Evolutionary conservation across 1,140 invertebrate genomes (phyloP), one percentile per base, ranked within the genome.

Genomic region (Antheraea mylitta): DNA sequence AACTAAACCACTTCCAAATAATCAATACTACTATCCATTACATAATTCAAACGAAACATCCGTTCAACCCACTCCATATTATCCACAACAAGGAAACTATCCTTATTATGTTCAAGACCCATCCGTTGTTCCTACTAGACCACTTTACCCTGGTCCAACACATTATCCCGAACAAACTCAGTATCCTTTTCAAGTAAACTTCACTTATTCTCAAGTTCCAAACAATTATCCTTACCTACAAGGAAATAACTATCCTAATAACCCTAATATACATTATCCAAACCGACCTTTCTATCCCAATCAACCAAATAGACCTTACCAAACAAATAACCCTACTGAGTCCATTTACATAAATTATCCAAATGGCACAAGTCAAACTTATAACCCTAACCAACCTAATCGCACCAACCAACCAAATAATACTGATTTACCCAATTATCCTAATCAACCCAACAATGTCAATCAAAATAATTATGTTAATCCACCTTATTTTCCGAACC

Each of bases 401-500:
- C 38, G 18, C 16, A 19, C 63, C 22, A 7, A 30, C 58, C 59
- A 69, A 53, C 63, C 53, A 4, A 36, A 66, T 18, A 13, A 42
- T 48, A 53, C 48, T 18, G 16, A 61, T 37, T 7, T 48, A 62
- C 5, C 60, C 11, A 53, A 70, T n/a, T 70, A 69, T 18, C 69
- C 72, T 18, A 48, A 42, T 11, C 66, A 71, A 37, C 62, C 70
- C 6, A 63, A 78, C 18, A 64, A 72, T 36, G 62, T 66, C 7
- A 53, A 65, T 11, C 72, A 73, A 65, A 61, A 67, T 42, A 53
- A 58, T 37, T 53, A 36, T 8, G 38, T 42, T 36, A 30, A 45
- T 8, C 60, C 48, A 36, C 30, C 22, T 7, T 9, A 42, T 42
- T 42, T 9, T 18, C 38, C n/a, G 30, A 30, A 60, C 16, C 60